phyloP scores from a whole-genome alignment of 2,113 vertebrate species.

The Merops nubicus region DNA sequence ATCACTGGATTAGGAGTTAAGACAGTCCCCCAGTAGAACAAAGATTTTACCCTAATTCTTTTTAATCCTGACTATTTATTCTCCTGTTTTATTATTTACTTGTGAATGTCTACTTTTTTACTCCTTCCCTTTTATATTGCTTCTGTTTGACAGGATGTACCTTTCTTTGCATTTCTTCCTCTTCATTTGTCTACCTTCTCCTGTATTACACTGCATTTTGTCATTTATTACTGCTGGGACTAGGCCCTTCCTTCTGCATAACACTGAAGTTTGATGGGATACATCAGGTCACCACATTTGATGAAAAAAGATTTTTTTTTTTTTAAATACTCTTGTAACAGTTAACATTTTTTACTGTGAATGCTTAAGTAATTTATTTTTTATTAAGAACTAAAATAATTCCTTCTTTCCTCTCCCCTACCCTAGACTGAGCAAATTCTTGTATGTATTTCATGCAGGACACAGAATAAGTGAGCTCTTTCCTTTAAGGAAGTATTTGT shows the following conservation, averaged over 20 bases:
- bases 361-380: background rate
- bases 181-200: background rate
- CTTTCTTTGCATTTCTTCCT: background rate
- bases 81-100: background rate
- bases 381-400: background rate
- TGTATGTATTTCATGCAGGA: background rate
- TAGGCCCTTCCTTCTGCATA: background rate
- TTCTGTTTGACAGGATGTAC: background rate
- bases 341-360: too few species aligned
- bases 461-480: background rate
- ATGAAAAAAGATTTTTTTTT: background rate
- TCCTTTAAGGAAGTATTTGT: background rate
- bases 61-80: background rate
- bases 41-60: background rate
- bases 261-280: background rate
- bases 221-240: background rate
- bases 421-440: background rate
- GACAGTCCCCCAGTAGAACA: background rate
- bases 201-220: background rate
- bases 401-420: accelerated
- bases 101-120: background rate
- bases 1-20: background rate
- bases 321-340: background rate
- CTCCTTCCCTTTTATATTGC: background rate
- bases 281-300: background rate